Evolutionary conservation across 2,888 invertebrate species (phyloP).

Genomic region (Ichneumon xanthorius): DNA sequence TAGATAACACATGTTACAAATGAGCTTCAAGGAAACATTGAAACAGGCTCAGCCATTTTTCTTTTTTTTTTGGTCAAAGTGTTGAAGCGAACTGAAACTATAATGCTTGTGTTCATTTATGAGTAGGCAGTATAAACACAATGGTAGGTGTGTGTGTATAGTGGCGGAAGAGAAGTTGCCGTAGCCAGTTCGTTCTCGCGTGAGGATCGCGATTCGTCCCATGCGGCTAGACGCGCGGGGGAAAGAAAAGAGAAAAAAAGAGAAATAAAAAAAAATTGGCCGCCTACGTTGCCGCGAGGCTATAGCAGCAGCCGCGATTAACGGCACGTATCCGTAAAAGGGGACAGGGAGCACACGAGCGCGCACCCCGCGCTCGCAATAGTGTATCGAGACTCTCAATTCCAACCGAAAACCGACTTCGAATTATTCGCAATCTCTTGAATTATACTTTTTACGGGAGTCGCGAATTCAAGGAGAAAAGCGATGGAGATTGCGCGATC

Average conservation of each 20-base stretch:
- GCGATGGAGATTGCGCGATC: neutral
- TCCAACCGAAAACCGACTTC: constrained; percentile 4
- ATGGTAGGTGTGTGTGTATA: constrained; percentile 23
- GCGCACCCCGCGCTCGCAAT: constrained; percentile 16
- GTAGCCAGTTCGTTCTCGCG: constrained; percentile 57
- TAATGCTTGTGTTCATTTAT: constrained; percentile 48
- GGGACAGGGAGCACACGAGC: constrained; percentile 38
- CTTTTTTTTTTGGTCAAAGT: constrained; percentile 26
- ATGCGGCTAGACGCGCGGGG: constrained; percentile 42
- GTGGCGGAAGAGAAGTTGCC: constrained; percentile 60
- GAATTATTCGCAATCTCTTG: constrained; percentile 11
- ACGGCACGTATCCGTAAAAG: constrained; percentile 68
- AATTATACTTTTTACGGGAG: constrained; percentile 1
- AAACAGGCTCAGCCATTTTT: constrained; percentile 33
- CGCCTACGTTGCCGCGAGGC: constrained; percentile 65
- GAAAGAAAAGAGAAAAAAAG: constrained; percentile 27
- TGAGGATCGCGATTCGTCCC: constrained; percentile 61
- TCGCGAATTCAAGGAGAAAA: neutral
- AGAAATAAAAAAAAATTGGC: constrained; percentile 57
- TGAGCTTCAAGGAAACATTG: constrained; percentile 48
- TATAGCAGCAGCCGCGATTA: constrained; percentile 58
- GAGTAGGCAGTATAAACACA: constrained; percentile 51
- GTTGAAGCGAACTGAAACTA: constrained; percentile 21
- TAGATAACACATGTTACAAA: constrained; percentile 22
- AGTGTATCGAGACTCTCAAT: constrained; percentile 24